These are phyloP conservation scores for Xiphophorus hellerii DNA, from an alignment of 2,113 vertebrate species.

Conservation along the genomic window DNA sequence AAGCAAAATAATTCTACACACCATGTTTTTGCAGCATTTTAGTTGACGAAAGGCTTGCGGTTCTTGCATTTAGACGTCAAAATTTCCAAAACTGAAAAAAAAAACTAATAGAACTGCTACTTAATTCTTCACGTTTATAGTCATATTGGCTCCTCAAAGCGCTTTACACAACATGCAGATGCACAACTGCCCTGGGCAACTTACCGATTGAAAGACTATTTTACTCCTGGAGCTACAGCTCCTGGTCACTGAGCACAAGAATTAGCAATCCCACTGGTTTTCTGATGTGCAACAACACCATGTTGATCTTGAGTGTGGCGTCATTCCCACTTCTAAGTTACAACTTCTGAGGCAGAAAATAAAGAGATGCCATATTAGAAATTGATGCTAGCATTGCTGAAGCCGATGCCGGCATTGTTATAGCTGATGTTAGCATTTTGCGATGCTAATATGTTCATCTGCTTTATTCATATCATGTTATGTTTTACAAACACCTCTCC, in stretches of 20 bases:
- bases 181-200: not conserved
- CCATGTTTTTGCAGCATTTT: not conserved
- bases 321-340: not conserved
- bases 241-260: too few relatives aligned
- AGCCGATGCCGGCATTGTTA: too few relatives aligned
- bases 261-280: not conserved
- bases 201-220: not conserved
- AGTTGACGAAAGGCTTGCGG: too few relatives aligned
- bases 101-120: not conserved
- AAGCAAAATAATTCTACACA: not conserved
- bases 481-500: not conserved
- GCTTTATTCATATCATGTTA: too few relatives aligned
- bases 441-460: not conserved
- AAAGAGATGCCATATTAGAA: not conserved
- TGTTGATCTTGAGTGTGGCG: not conserved
- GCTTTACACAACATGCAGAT: not conserved
- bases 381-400: too few relatives aligned
- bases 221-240: too few relatives aligned
- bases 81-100: not conserved
- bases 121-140: not conserved
- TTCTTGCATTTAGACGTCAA: not conserved
- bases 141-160: not conserved
- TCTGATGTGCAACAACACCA: not conserved
- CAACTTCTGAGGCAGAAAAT: not conserved
- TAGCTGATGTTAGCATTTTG: too few relatives aligned